Evolutionary conservation across 2,797 vertebrate species (phyloP).

Genomic region (Rhinatrema bivittatum): DNA sequence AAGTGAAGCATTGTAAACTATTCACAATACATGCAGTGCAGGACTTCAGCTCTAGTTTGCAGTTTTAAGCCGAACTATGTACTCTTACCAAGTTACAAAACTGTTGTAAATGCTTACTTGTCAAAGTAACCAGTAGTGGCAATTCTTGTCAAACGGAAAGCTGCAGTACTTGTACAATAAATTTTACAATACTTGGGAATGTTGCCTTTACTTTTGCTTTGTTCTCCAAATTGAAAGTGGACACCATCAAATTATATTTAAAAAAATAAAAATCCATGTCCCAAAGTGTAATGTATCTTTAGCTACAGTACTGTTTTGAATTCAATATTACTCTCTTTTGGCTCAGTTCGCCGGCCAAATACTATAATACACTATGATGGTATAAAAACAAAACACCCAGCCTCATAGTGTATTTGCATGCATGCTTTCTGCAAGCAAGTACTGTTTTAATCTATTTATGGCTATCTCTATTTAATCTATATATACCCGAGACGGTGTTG

Average conservation of each 20-base stretch:
- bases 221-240: slow-evolving; percentile 12
- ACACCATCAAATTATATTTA: too few species aligned
- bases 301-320: too few species aligned
- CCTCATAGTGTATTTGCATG: slow-evolving; percentile 15
- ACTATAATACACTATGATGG: background rate
- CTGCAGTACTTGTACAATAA: slow-evolving; percentile 71
- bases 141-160: slow-evolving; percentile 56
- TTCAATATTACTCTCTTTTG: background rate
- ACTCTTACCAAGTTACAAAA: slow-evolving; percentile 47
- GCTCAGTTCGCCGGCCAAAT: background rate
- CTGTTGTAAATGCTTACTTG: slow-evolving; percentile 59
- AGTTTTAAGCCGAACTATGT: slow-evolving; percentile 50
- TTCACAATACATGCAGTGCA: slow-evolving; percentile 47
- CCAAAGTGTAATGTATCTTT: too few species aligned
- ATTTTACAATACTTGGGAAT: slow-evolving; percentile 64
- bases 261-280: background rate
- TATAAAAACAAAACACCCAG: slow-evolving; percentile 4
- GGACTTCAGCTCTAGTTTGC: slow-evolving; percentile 45
- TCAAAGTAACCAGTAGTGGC: slow-evolving; percentile 52
- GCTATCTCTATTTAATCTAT: slow-evolving; percentile 1
- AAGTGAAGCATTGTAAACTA: slow-evolving; percentile 44
- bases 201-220: slow-evolving; percentile 33
- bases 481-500: slow-evolving; percentile 9
- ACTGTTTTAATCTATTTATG: background rate
- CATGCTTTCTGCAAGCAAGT: background rate